Conservation (phyloP, 2,797 vertebrate genomes). For the Decapterus maruadsi region DNA sequence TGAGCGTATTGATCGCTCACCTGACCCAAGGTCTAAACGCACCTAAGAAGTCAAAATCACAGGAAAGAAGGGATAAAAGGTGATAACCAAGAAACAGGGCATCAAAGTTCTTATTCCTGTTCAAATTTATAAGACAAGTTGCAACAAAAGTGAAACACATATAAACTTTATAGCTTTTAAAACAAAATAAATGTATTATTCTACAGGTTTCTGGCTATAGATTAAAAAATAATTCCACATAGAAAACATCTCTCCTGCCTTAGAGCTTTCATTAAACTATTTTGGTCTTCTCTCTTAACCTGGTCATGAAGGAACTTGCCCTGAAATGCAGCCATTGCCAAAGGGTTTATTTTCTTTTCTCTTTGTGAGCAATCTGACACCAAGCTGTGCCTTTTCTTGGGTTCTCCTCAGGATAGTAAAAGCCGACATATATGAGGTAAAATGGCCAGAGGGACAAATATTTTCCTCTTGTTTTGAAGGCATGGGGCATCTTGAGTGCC, state of each 20-base stretch:
- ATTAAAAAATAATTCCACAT: slow-evolving; percentile 23
- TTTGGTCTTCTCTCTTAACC: slow-evolving; percentile 36
- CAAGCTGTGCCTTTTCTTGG: slow-evolving; percentile 44
- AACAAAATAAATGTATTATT: not conserved
- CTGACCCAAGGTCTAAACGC: slow-evolving; percentile 87
- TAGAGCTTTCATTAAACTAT: slow-evolving; percentile 46
- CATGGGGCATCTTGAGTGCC: not conserved
- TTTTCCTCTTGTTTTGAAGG: slow-evolving; percentile 25
- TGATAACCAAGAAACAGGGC: not conserved
- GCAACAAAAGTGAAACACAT: slow-evolving; percentile 5
- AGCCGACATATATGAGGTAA: slow-evolving; percentile 37
- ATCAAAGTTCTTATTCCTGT: not conserved
- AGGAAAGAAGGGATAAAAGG: not conserved
- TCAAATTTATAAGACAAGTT: not conserved
- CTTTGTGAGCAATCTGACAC: slow-evolving; percentile 69
- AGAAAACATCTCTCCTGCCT: slow-evolving; percentile 11
- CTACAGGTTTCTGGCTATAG: not conserved
- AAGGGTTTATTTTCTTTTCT: slow-evolving; percentile 48
- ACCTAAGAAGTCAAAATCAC: slow-evolving; percentile 75
- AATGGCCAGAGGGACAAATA: slow-evolving; percentile 33
- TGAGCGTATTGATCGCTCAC: slow-evolving; percentile 83
- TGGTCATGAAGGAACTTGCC: slow-evolving; percentile 78
- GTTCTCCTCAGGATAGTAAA: slow-evolving; percentile 55
- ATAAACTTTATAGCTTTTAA: not conserved
- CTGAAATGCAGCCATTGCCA: slow-evolving; percentile 57